These are phyloP conservation scores for Nycticryphes semicollaris DNA, from an alignment of 2,113 vertebrate genomes.

Conservation along the genomic window DNA sequence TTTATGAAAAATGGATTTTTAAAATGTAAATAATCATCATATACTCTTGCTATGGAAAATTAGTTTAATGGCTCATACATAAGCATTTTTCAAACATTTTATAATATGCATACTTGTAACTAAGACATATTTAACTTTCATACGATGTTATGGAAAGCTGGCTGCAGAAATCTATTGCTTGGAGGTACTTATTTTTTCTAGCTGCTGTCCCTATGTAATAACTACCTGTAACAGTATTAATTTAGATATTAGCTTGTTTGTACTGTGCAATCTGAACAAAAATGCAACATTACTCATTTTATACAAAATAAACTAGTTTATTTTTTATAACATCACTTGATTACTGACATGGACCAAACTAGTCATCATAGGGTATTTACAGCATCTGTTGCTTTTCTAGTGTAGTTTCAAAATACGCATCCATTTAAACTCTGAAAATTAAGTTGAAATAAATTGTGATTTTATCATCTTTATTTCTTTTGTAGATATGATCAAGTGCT, in stretches of 20 bases:
- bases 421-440: conserved; percentile 9
- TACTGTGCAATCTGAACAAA: conserved; percentile 81
- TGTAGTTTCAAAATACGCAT: conserved; percentile 43
- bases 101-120: conserved; percentile 68
- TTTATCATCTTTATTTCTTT: conserved; percentile 55
- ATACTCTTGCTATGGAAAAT: conserved; percentile 72
- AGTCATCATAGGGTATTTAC: conserved; percentile 46
- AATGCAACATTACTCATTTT: conserved; percentile 82
- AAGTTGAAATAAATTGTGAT: conserved; percentile 34
- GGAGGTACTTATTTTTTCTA: conserved; percentile 68
- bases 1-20: conserved; percentile 71
- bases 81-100: conserved; percentile 78
- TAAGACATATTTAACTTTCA: conserved; percentile 75
- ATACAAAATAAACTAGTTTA: conserved; percentile 79
- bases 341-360: conserved; percentile 81
- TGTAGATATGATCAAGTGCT: conserved; percentile 63
- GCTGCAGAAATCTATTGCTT: conserved; percentile 73
- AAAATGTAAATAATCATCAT: conserved; percentile 79
- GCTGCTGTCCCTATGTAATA: conserved; percentile 72
- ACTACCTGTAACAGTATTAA: conserved; percentile 85
- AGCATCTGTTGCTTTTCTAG: conserved; percentile 52
- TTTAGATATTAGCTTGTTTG: conserved; percentile 77
- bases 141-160: conserved; percentile 70
- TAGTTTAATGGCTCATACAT: conserved; percentile 73
- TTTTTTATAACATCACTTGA: conserved; percentile 81